Evolutionary conservation across 1,140 invertebrate species (phyloP).

Genomic region (Cydia amplana): DNA sequence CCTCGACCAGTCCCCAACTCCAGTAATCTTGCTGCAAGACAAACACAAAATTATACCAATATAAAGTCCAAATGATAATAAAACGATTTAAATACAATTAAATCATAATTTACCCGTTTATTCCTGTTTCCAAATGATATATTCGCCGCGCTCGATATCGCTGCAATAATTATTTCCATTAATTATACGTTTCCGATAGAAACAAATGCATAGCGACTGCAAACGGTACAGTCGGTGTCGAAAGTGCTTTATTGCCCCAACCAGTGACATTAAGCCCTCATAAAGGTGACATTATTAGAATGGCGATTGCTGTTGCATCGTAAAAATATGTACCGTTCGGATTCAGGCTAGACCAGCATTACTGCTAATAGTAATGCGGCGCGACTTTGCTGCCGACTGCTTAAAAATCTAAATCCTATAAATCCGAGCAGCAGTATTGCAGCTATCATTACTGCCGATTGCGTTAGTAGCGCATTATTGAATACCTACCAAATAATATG

Average conservation of each 20-base stretch:
- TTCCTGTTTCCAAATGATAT: neutral
- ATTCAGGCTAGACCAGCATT: too few species aligned
- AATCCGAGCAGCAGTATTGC: too few species aligned
- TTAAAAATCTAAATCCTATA: too few species aligned
- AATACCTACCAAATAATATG: too few species aligned
- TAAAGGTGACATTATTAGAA: neutral
- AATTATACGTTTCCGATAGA: constrained; percentile 2
- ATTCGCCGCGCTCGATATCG: neutral
- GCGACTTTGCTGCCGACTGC: too few species aligned
- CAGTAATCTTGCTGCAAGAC: neutral
- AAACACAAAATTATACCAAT: neutral
- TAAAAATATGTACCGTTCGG: too few species aligned
- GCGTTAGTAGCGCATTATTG: too few species aligned
- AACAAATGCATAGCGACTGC: neutral
- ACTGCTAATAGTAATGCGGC: too few species aligned
- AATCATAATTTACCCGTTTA: neutral
- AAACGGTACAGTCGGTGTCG: neutral
- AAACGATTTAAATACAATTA: neutral
- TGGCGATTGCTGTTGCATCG: neutral
- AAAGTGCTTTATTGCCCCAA: neutral
- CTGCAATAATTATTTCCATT: constrained; percentile 2
- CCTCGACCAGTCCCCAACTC: constrained; percentile 4
- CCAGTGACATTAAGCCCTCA: too few species aligned
- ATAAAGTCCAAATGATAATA: neutral
- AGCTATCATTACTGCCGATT: too few species aligned